These are phyloP conservation scores for Zapornia atra DNA, from an alignment of 2,113 vertebrate genomes.

Conservation along the genomic window DNA sequence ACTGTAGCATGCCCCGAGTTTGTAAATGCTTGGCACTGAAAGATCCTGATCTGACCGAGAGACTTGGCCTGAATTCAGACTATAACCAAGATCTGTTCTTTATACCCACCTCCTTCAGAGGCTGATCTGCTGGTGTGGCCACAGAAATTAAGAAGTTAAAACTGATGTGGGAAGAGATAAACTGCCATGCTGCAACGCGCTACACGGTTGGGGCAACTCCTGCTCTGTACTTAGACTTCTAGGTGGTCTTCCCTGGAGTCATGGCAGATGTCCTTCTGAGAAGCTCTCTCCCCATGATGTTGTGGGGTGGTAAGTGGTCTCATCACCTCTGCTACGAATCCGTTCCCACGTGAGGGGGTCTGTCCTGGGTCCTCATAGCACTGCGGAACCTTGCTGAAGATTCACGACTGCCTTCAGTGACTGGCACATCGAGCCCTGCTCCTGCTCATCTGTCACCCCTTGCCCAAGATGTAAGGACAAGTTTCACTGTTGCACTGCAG, in stretches of 20 bases:
- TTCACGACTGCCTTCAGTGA: neutral
- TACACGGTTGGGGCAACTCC: accelerated
- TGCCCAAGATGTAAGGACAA: neutral
- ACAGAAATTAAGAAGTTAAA: neutral
- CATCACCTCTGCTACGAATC: neutral
- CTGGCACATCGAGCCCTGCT: accelerated
- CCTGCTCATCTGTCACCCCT: neutral
- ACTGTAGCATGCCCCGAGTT: neutral
- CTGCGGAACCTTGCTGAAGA: neutral
- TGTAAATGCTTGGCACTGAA: neutral
- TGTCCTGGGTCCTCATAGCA: accelerated
- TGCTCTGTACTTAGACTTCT: neutral
- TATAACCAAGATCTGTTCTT: neutral
- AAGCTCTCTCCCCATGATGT: neutral
- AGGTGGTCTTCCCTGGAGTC: accelerated
- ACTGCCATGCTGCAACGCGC: accelerated
- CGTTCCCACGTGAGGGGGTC: accelerated
- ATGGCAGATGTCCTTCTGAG: neutral
- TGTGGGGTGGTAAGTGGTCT: neutral
- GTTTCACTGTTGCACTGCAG: neutral
- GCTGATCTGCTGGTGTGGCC: neutral
- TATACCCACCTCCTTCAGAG: neutral
- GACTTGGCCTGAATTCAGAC: neutral
- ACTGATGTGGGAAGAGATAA: neutral
- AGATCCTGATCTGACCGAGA: neutral